Base-by-base conservation (phyloP, 2,797 vertebrate genomes). In the Loris lydekkerianus region DNA sequence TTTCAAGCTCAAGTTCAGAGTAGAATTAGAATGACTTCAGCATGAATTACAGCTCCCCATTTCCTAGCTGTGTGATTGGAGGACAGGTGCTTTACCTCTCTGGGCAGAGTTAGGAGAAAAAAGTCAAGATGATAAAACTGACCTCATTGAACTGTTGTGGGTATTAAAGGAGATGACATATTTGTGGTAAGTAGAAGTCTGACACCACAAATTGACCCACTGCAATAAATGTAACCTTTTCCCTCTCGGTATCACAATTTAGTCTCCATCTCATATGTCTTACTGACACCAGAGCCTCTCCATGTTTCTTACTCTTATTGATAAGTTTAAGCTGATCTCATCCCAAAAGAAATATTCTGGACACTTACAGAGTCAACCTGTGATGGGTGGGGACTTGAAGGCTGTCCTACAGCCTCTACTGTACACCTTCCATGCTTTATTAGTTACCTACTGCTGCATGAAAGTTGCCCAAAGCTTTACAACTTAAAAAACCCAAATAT, bases 261-360 rank as follows among this genome's bases (percentile, higher is more conserved):
- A 77, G n/a, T 65, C 23, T 31, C n/a, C 14, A 3, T 77, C 2
- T 3, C 11, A 27, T 1, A 10, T 0, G 1, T 5, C 53, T n/a
- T 31, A 14, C 10, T n/a, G 25, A 73, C 2, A 9, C 17, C 60
- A 25, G 18, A 63, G 56, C 20, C 46, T 72, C 40, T 93, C 56
- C 4, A 4, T 6, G 9, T 27, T 81, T 40, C 27, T 17, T 0
- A 8, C 89, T 78, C 81, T 46, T 58, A 43, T 0, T 29, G 91
- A 75, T 15, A 29, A 31, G 17, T 31, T 49, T 21, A 10, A 65
- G 27, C 49, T 67, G 43, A 72, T 46, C 5, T 72, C 37, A 65
- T 60, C 20, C 27, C 10, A 14, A 49, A 91, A n/a, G 58, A 91
- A 83, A 49, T n/a, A 70, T 78, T 78, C 53, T 34, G 46, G 77